A percentile compares a stretch with the other conserved stretches of the same genome.
phyloP scores from a whole-genome alignment of 2,888 invertebrate genomes.

The Gibbula magus region DNA sequence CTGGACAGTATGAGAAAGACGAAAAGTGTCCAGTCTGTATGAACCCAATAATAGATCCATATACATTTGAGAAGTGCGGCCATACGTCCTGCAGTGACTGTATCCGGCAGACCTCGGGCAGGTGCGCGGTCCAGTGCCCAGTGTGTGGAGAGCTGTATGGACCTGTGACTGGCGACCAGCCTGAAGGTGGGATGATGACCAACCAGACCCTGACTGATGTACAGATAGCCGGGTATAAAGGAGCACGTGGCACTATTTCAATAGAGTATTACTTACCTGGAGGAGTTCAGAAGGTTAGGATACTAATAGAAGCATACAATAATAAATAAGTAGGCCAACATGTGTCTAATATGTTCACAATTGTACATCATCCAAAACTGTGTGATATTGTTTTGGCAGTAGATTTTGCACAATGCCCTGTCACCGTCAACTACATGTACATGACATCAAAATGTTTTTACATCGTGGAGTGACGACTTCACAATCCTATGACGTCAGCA shows the following conservation, averaged over 20 bases:
- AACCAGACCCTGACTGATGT: neutral
- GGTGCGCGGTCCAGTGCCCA: constrained; percentile 49
- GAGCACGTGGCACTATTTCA: constrained; percentile 36
- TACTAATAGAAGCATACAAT: neutral
- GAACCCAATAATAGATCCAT: constrained; percentile 42
- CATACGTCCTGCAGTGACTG: constrained; percentile 43
- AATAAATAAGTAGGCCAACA: too few species aligned
- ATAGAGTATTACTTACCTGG: constrained; percentile 50
- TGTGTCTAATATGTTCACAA: too few species aligned
- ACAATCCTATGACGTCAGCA: too few species aligned
- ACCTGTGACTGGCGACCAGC: constrained; percentile 48
- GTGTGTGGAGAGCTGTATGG: constrained; percentile 76
- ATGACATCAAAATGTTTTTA: too few species aligned
- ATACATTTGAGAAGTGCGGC: constrained; percentile 44
- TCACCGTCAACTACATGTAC: too few species aligned
- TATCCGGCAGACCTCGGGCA: constrained; percentile 35
- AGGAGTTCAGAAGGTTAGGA: constrained; percentile 56
- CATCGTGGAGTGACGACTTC: too few species aligned
- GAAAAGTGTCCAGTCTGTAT: constrained; percentile 55
- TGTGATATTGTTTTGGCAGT: too few species aligned
- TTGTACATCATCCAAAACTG: too few species aligned
- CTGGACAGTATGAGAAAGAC: neutral
- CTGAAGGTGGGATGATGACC: constrained; percentile 42
- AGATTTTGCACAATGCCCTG: too few species aligned
- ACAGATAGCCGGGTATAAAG: constrained; percentile 40